These are phyloP conservation scores for Myodes glareolus DNA, from an alignment of 2,113 vertebrate genomes.

Conservation along the genomic window DNA sequence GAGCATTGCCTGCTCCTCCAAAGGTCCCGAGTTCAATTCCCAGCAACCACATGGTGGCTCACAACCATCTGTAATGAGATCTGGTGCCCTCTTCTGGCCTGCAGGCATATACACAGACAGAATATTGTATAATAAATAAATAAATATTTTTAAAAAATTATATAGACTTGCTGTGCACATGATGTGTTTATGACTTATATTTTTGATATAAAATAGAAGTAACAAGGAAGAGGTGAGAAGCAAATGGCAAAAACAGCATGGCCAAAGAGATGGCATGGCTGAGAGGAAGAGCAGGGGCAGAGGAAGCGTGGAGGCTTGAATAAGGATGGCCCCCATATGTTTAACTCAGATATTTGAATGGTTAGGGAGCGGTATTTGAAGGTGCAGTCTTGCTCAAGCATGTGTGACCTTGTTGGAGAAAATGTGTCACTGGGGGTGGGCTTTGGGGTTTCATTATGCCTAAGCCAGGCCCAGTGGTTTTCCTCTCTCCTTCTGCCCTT, in stretches of 20 bases:
- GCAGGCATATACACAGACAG: too few relatives aligned
- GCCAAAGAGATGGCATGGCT: neutral
- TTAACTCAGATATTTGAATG: neutral
- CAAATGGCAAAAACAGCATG: neutral
- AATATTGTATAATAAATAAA: too few relatives aligned
- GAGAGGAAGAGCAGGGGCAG: neutral
- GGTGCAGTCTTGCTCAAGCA: neutral
- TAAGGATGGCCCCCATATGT: too few relatives aligned
- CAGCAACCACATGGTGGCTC: too few relatives aligned
- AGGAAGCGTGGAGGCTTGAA: neutral
- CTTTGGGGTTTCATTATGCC: too few relatives aligned
- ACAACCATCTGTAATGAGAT: too few relatives aligned
- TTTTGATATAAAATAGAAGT: neutral
- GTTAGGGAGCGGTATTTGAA: neutral
- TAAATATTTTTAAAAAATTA: too few relatives aligned
- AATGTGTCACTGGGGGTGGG: neutral
- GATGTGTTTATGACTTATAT: neutral
- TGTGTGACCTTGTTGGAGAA: neutral
- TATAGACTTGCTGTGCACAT: neutral
- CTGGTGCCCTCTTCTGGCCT: too few relatives aligned
- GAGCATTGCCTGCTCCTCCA: too few relatives aligned
- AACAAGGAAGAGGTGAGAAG: neutral
- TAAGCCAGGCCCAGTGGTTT: neutral
- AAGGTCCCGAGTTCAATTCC: too few relatives aligned
- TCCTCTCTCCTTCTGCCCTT: neutral